A percentile compares a stretch with the other conserved stretches of the same genome.
These are phyloP conservation scores for Crocuta crocuta DNA, from an alignment of 2,113 vertebrate genomes.

Conservation along the genomic window DNA sequence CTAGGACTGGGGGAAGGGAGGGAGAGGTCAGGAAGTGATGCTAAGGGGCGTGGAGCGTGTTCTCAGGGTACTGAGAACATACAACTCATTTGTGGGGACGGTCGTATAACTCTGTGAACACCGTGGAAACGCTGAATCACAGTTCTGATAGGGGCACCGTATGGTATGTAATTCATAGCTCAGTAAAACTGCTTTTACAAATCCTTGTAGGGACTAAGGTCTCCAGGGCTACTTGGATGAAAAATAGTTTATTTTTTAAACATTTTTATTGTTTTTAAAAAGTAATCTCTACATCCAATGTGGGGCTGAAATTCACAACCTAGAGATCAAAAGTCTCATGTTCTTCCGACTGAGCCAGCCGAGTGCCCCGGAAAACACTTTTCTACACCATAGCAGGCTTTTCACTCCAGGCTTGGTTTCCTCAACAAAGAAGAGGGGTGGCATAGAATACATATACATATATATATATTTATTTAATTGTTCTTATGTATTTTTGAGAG, in stretches of 20 bases:
- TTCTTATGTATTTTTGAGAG: too few relatives aligned
- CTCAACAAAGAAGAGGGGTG: background rate
- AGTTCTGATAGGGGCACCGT: background rate
- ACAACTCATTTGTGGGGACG: background rate
- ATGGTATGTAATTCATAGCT: background rate
- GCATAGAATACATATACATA: background rate
- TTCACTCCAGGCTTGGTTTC: background rate
- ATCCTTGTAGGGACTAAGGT: background rate
- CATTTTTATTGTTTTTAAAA: background rate
- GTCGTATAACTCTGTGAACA: background rate
- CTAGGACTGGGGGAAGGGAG: rapidly evolving
- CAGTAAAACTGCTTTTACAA: background rate
- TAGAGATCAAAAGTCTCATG: background rate
- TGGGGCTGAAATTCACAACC: background rate
- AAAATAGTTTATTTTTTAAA: background rate
- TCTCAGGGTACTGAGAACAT: background rate
- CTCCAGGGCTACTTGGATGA: background rate
- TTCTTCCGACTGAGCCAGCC: background rate
- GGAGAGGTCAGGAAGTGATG: background rate
- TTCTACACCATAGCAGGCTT: background rate
- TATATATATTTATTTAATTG: too few relatives aligned
- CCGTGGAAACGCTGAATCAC: background rate
- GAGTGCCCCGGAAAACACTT: background rate
- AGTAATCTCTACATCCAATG: background rate
- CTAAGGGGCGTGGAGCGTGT: background rate